Conservation (phyloP, 2,113 vertebrate genomes). For the Gnathonemus longibarbis region DNA sequence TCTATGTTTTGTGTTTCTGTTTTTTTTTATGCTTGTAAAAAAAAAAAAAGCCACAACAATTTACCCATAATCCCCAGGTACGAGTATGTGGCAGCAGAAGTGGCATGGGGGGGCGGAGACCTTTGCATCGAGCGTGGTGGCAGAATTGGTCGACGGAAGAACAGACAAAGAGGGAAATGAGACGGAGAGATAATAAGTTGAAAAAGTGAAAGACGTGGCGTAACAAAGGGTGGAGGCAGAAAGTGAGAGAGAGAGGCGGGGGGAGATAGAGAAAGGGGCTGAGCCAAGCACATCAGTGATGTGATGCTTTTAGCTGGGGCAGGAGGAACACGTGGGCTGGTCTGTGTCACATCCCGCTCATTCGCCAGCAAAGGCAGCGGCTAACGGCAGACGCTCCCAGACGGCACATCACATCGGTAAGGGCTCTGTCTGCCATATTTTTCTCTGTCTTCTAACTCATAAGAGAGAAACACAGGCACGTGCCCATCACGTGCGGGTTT, state of each 20-base stretch:
- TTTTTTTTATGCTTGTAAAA: neutral
- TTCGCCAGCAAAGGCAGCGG: neutral
- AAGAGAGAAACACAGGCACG: neutral
- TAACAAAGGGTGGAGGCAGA: neutral
- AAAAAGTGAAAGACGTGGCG: neutral
- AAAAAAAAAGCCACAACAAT: neutral
- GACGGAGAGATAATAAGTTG: neutral
- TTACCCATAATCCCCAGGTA: neutral
- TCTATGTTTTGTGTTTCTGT: neutral
- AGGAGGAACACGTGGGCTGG: slow-evolving; percentile 22
- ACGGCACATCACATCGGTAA: slow-evolving; percentile 38
- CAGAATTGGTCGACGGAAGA: neutral
- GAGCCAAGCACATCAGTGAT: slow-evolving; percentile 4
- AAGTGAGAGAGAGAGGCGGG: neutral
- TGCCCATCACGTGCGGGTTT: neutral
- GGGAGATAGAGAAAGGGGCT: slow-evolving; percentile 12
- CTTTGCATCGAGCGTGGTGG: neutral
- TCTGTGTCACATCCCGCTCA: slow-evolving; percentile 27
- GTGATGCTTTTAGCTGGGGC: neutral
- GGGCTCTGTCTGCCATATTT: slow-evolving; percentile 2
- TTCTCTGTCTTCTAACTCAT: neutral
- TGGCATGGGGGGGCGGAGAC: neutral
- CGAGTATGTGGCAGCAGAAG: neutral
- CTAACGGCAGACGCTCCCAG: neutral
- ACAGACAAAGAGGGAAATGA: neutral